Evolutionary conservation across 2,797 vertebrate species (phyloP).

Genomic region (Pangasius larnaudii): DNA sequence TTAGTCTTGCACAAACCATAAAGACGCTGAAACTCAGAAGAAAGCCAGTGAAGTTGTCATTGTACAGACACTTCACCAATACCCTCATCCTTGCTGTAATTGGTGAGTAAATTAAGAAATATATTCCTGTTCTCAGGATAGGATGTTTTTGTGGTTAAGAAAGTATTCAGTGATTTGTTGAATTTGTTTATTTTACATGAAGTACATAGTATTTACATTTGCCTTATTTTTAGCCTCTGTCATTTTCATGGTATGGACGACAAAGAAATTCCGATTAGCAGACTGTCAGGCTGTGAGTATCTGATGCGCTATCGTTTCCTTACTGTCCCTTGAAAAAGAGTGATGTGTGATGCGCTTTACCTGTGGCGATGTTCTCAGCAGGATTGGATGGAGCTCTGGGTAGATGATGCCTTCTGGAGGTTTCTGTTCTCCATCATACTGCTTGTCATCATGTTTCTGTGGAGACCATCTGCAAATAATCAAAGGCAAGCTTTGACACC

Average conservation of each 20-base stretch:
- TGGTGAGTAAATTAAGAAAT: constrained; percentile 71
- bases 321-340: neutral
- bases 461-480: constrained; percentile 90
- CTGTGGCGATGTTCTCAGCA: constrained; percentile 49
- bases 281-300: constrained; percentile 86
- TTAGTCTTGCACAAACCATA: constrained; percentile 90
- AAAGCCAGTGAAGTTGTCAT: constrained; percentile 87
- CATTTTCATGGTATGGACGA: constrained; percentile 86
- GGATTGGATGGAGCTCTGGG: constrained; percentile 91
- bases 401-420: constrained; percentile 89
- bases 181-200: neutral
- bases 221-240: constrained; percentile 77
- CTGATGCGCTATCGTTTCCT: neutral
- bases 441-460: constrained; percentile 89
- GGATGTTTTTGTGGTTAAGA: neutral
- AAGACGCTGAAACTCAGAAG: constrained; percentile 87
- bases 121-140: neutral
- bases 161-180: neutral
- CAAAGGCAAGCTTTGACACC: constrained; percentile 74
- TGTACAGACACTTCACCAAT: constrained; percentile 90
- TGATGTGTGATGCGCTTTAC: neutral
- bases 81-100: constrained; percentile 86
- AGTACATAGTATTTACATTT: neutral
- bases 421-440: constrained; percentile 87
- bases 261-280: constrained; percentile 83